A percentile compares a stretch with the other conserved stretches of the same genome.
These are phyloP conservation scores for Odontomachus brunneus DNA, from an alignment of 1,140 invertebrate genomes.

Conservation along the genomic window DNA sequence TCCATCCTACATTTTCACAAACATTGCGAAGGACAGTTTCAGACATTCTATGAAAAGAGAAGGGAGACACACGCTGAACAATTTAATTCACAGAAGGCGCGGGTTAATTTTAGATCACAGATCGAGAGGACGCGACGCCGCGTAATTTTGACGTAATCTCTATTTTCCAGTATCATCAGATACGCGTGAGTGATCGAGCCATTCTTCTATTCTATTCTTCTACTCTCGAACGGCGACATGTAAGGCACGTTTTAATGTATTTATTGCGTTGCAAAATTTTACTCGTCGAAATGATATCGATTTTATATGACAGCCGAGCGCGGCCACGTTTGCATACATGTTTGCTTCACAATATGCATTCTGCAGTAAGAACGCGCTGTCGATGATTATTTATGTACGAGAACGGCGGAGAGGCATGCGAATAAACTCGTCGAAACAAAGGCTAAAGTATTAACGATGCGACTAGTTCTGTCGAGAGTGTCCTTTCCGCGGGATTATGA, in stretches of 20 bases:
- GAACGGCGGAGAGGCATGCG: neutral
- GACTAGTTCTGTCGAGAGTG: conserved; percentile 28
- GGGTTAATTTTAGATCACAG: too few relatives aligned
- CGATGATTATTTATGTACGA: conserved; percentile 28
- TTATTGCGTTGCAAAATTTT: neutral
- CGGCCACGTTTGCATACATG: too few relatives aligned
- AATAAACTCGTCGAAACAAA: conserved; percentile 50
- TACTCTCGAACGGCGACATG: neutral
- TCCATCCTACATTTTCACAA: too few relatives aligned
- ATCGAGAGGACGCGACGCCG: too few relatives aligned
- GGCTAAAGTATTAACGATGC: conserved; percentile 26
- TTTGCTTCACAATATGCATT: conserved; percentile 1
- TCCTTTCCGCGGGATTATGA: conserved; percentile 35
- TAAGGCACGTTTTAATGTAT: neutral
- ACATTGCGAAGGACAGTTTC: too few relatives aligned
- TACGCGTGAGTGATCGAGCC: too few relatives aligned
- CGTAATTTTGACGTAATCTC: too few relatives aligned
- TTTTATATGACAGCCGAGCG: neutral
- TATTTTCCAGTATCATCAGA: too few relatives aligned
- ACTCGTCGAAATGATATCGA: conserved; percentile 1
- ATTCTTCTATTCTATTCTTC: neutral
- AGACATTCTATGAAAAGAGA: too few relatives aligned
- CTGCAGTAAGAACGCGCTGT: neutral
- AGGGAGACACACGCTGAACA: too few relatives aligned
- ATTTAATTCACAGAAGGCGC: too few relatives aligned